Evolutionary conservation across 2,113 vertebrate species (phyloP), one percentile per base, ranked within the genome.

Genomic region (Alligator sinensis): DNA sequence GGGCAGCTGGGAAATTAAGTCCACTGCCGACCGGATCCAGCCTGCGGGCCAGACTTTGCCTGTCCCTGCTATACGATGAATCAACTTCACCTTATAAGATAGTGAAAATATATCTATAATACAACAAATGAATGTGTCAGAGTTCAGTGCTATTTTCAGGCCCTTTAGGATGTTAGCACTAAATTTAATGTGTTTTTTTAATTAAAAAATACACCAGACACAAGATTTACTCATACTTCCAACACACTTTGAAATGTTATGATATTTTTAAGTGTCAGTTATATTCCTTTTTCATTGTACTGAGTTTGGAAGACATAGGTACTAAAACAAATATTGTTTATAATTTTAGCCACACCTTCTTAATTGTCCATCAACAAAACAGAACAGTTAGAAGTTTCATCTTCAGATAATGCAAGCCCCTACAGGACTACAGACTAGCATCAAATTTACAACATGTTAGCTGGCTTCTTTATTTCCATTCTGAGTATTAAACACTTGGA

Each of bases 391-490:
- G 92, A 95, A 90, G 86, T 3, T 4, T 1, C 62, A 87, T 88
- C 88, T 94, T 94, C 77, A 93, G n/a, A 80, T 64, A 62, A 62
- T 9, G 18, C 24, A 92, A 93, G 79, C 88, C 91, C 70, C 84
- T 83, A 79, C 62, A 77, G 89, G 86, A 91, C 93, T 95, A 96
- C 86, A 92, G 90, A 87, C 90, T 88, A 7, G 83, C 90, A 85
- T 84, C 92, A 93, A 47, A 88, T 92, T 94, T 95, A 80, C 92
- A 91, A 84, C 82, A 91, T 87, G 75, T 82, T 92, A 84, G 58
- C 92, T 81, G 82, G 58, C 82, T 93, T 89, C 94, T 95, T 95
- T 94, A 93, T 92, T 93, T 91, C 87, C 91, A 91, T 91, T 94
- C 62, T 87, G 87, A 95, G 88, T 80, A 92, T 95, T 96, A 90